A percentile compares a stretch with the other conserved stretches of the same genome.
phyloP scores from a whole-genome alignment of 2,113 vertebrate species.

The Phalacrocorax brasilianus region DNA sequence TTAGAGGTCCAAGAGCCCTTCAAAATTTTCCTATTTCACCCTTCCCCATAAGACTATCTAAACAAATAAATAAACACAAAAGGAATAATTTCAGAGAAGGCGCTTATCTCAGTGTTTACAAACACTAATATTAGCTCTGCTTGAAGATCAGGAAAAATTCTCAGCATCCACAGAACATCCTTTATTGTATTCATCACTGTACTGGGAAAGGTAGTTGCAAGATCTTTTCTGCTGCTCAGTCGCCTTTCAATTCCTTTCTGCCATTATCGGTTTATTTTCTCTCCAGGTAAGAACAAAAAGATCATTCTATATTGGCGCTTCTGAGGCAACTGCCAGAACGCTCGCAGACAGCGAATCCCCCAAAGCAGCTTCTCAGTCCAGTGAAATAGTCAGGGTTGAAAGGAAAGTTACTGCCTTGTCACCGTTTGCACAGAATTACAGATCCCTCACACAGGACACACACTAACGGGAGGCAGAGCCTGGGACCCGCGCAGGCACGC shows the following conservation, averaged over 20 bases:
- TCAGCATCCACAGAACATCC: neutral
- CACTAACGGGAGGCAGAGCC: neutral
- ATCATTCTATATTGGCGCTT: neutral
- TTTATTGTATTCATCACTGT: neutral
- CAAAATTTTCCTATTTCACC: neutral
- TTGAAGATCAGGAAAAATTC: neutral
- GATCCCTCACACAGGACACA: neutral
- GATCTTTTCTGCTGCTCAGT: neutral
- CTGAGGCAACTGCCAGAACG: neutral
- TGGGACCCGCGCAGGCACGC: neutral
- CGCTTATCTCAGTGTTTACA: neutral
- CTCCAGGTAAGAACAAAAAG: neutral
- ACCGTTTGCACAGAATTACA: neutral
- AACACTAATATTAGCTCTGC: neutral
- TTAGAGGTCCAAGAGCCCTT: constrained; percentile 5
- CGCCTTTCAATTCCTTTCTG: neutral
- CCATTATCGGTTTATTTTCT: neutral
- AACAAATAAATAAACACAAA: neutral
- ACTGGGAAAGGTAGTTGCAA: neutral
- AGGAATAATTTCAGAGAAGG: neutral
- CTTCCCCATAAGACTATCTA: neutral
- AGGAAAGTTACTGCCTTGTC: neutral
- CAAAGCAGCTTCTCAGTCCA: neutral
- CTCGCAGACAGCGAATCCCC: neutral
- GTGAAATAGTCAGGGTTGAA: neutral